Base-by-base conservation (phyloP, 2,888 invertebrate genomes). In the Scaptomyza cyrtandrae region DNA sequence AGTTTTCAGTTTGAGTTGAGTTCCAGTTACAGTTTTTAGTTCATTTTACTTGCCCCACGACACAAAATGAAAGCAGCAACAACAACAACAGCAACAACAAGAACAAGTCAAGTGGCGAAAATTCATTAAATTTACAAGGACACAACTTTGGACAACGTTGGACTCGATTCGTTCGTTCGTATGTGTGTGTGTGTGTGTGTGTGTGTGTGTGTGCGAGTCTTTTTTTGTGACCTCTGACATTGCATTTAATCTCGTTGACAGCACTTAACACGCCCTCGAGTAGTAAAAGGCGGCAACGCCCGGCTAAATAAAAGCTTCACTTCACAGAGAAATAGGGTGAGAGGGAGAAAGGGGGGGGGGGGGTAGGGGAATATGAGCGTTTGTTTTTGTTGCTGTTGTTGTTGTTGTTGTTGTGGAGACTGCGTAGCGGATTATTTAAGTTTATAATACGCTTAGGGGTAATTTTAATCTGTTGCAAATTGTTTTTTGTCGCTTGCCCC, bases 391-490 rank as follows among this genome's bases (percentile, higher is more conserved):
- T n/a, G n/a, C n/a, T n/a, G 29, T 43, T 29, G 16, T 45, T 45
- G 24, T 24, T 50, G 44, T 7, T 45, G 50, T 56, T 61, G 41
- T 14, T 27, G 57, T 39, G 68, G 41, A n/a, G 59, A 52, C 57
- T 66, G 77, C 72, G 65, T 31, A 68, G 86, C 72, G 88, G 85
- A 88, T 85, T 85, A 88, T 88, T 86, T 79, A 84, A 86, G 89
- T 87, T 86, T 85, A 86, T 86, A 89, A 89, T 89, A 89, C 91
- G 89, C 90, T 86, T 78, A 88, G 90, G 91, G 87, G 90, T 90
- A 89, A 91, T 91, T 91, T 91, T 91, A 91, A 91, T 90, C 91
- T 90, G 90, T 81, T 88, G 85, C 89, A 91, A 91, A 91, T 91
- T 91, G 90, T 91, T 91, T 91, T 90, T 90, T 88, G 81, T 70